Evolutionary conservation across 2,888 invertebrate species (phyloP), one percentile per base, ranked within the genome.

Genomic region (Leptinotarsa rubiginosa): DNA sequence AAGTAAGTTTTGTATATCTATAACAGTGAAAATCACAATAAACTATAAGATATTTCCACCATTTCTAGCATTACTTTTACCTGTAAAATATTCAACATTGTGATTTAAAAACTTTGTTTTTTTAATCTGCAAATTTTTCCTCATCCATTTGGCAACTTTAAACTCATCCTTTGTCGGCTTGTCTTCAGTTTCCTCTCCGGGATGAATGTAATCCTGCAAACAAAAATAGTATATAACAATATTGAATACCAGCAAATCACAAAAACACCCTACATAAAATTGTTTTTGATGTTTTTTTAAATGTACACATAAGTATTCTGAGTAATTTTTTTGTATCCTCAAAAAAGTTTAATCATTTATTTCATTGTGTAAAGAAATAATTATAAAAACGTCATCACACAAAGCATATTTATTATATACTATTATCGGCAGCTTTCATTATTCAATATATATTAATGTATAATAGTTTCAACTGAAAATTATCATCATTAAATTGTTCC

Each of bases 91-190:
- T 87, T 97, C 96, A 15, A 99, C 98, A 88, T 97, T 95, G 87
- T 99, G 98, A 85, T 96, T 97, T 69, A 98, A 91, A 87, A 99
- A 97, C 88, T 97, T 98, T 0, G 98, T 98, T 87, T 96, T 97
- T 89, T 98, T 98, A 3, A 94, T 95, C 50, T 96, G 97, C 31
- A 98, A 94, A 88, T 97, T 97, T 80, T 96, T 95, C 71, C 96
- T 94, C 82, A 99, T 90, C 95, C 97, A 98, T 87, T 97, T 97
- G 0, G 98, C 99, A 65, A 99, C 92, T 0, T 93, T 91, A 87
- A 96, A 97, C 87, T 99, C 98, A 74, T 97, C 95, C 87, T 97
- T 97, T 0, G 94, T 91, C 1, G 96, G 93, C 87, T 96, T 95
- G 74, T 94, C 93, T 1, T 91, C 89, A 31, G 89, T 87, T 76